phyloP scores from a whole-genome alignment of 1,140 invertebrate genomes.

The Sogatella furcifera region DNA sequence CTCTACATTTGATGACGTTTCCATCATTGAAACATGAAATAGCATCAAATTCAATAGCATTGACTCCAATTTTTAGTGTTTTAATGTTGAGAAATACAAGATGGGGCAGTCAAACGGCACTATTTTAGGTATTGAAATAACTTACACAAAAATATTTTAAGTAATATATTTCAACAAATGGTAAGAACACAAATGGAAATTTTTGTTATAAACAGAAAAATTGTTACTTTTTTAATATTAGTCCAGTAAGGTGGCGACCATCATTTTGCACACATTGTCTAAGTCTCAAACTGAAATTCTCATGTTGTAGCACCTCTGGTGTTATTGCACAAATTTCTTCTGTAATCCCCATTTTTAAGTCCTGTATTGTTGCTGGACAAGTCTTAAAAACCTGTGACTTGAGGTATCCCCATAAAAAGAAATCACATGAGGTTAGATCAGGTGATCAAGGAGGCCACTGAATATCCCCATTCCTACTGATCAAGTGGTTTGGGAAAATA shows the following conservation, averaged over 20 bases:
- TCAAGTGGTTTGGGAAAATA: neutral
- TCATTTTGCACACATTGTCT: too few relatives aligned
- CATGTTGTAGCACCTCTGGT: too few relatives aligned
- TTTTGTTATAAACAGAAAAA: neutral
- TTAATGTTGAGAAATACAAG: too few relatives aligned
- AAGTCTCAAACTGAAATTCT: too few relatives aligned
- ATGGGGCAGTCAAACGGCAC: too few relatives aligned
- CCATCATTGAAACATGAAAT: too few relatives aligned
- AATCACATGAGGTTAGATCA: neutral
- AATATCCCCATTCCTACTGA: conserved; percentile 1
- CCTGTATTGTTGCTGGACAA: neutral
- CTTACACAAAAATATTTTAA: neutral
- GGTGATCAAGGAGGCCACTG: neutral
- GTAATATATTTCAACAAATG: conserved; percentile 1
- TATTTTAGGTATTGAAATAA: too few relatives aligned
- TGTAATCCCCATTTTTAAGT: neutral
- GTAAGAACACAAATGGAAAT: neutral
- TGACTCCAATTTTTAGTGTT: too few relatives aligned
- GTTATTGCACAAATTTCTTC: too few relatives aligned
- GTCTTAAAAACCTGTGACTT: neutral
- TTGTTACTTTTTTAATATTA: neutral
- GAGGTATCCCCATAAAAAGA: neutral
- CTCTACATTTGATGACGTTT: too few relatives aligned
- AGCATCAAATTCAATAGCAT: too few relatives aligned
- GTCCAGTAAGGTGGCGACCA: neutral